phyloP scores from a whole-genome alignment of 2,888 invertebrate species.

The Calephelis perditalis region DNA sequence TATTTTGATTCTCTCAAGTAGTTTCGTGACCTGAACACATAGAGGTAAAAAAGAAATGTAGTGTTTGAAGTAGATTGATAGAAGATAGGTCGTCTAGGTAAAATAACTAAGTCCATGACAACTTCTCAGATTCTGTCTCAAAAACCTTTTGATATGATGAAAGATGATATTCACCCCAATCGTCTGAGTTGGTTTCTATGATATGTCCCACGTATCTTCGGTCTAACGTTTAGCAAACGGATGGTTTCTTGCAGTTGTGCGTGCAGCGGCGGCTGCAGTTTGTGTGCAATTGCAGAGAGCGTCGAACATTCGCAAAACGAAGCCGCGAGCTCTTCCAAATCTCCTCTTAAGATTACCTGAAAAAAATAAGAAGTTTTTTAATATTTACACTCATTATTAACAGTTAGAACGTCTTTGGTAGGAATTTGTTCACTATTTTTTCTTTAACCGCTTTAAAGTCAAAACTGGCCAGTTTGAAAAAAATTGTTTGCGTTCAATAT shows the following conservation, averaged over 20 bases:
- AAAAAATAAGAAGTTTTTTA: conserved; percentile 35
- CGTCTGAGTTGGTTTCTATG: conserved; percentile 11
- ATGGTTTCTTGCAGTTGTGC: conserved; percentile 65
- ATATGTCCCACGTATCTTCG: conserved; percentile 6
- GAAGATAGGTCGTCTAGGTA: no score
- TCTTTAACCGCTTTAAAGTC: no score
- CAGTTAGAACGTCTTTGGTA: no score
- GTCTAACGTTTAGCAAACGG: conserved; percentile 64
- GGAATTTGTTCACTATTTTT: no score
- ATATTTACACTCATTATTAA: no score
- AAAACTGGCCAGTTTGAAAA: no score
- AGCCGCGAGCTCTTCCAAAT: conserved; percentile 78
- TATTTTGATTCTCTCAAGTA: no score
- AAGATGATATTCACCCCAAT: conserved; percentile 5
- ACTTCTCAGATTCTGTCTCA: background rate
- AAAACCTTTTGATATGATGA: conserved; percentile 7
- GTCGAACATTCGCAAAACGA: conserved; percentile 80
- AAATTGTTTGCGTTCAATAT: no score
- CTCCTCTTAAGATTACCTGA: conserved; percentile 77
- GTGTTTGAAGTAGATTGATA: no score
- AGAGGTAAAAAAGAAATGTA: no score
- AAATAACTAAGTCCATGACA: no score
- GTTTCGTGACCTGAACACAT: no score
- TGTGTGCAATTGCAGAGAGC: conserved; percentile 82
- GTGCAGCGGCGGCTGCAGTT: conserved; percentile 75